Evolutionary conservation across 2,113 vertebrate species (phyloP), one percentile per base, ranked within the genome.

Genomic region (Pedionomus torquatus): DNA sequence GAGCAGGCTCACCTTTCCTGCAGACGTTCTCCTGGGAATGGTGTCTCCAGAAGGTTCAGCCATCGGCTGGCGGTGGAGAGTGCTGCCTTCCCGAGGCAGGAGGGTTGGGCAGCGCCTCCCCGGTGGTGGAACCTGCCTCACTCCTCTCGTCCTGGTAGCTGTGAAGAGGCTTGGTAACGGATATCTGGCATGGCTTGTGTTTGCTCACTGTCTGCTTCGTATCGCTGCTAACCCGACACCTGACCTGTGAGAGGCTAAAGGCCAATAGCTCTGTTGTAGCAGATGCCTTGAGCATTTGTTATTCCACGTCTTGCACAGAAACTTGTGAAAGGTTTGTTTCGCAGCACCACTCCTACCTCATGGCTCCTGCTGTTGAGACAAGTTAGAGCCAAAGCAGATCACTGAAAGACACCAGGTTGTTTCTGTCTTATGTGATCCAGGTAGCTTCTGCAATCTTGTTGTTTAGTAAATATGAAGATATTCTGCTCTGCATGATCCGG

Each of bases 181-280:
- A 31, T 35, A 3, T 72, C 61, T 82, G 68, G 30, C 46, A 61
- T 94, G 76, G 81, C 87, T 91, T 75, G 90, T 78, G 31, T 97
- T 92, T 61, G 24, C 58, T 95, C 79, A 20, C 77, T 83, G 1
- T 90, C 58, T 97, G 92, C 96, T 97, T 96, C 76, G 4, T 90
- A 63, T 91, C 82, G 76, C 76, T 93, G 16, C 96, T 96, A 95
- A 94, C 90, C 61, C 78, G 71, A 13, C 44, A 39, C 8, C 25
- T 19, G 6, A 25, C 43, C 37, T n/a, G 60, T 49, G 39, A 66
- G 71, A 71, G 46, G 55, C 60, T 74, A 12, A 30, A 48, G 76
- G 57, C 51, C 24, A 3, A 8, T 39, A 63, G 35, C 60, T 90
- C 60, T 63, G 24, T 75, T 60, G 46, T 25, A 63, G 90, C 54